Evolutionary conservation across 2,113 vertebrate genomes (phyloP).

Genomic region (Cyrtonyx montezumae): DNA sequence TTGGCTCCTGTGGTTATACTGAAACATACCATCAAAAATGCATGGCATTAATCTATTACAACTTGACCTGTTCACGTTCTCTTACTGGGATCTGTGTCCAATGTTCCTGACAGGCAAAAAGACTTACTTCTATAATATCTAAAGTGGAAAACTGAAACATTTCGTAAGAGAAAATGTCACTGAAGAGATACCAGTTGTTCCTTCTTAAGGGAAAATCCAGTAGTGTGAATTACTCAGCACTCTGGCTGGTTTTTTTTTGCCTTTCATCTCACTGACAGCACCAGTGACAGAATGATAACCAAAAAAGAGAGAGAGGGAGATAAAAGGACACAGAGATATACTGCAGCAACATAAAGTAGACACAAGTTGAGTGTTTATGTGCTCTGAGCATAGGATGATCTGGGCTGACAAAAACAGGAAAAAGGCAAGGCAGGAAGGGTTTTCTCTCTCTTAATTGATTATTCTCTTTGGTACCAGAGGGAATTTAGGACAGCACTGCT

Average conservation of each 20-base stretch:
- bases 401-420: conserved; percentile 38
- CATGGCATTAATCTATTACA: not conserved
- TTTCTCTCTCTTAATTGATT: conserved; percentile 44
- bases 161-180: conserved; percentile 23
- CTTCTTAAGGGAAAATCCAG: not conserved
- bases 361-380: not conserved
- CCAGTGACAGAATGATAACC: conserved; percentile 37
- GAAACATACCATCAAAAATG: not conserved
- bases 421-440: conserved; percentile 28
- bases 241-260: not conserved
- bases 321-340: conserved; percentile 17
- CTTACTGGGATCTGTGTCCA: not conserved
- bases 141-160: conserved; percentile 8
- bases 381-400: not conserved
- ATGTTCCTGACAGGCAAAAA: not conserved
- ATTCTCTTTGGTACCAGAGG: conserved; percentile 56
- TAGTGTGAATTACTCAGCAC: conserved; percentile 39
- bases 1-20: not conserved
- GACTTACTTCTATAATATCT: not conserved
- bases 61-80: not conserved
- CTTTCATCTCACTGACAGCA: conserved; percentile 54
- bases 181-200: not conserved
- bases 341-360: not conserved
- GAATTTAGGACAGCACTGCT: conserved; percentile 30
- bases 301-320: not conserved